phyloP scores from a whole-genome alignment of 2,113 vertebrate genomes.

The Bucco capensis region DNA sequence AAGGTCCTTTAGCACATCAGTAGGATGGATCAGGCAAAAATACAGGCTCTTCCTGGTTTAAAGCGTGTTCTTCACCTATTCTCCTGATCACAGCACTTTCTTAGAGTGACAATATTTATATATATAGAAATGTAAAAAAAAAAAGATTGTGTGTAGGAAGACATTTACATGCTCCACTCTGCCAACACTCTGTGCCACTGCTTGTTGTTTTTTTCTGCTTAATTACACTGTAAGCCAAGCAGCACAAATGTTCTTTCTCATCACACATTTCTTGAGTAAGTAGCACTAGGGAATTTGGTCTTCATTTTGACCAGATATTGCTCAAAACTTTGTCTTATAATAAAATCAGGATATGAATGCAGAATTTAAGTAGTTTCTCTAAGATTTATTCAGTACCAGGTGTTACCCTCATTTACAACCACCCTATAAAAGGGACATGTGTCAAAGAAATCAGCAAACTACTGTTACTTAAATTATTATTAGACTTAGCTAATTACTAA shows the following conservation, averaged over 20 bases:
- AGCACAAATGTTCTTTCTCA: not conserved
- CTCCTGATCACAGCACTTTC: not conserved
- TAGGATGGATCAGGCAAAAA: not conserved
- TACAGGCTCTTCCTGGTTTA: not conserved
- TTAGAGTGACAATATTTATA: not conserved
- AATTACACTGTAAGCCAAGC: not conserved
- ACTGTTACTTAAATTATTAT: not conserved
- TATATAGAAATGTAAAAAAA: not conserved
- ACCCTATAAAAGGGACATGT: not conserved
- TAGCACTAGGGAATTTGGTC: not conserved
- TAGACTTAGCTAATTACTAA: not conserved
- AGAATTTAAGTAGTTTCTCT: not conserved
- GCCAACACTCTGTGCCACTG: not conserved
- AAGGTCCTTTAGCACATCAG: not conserved
- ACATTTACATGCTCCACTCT: not conserved
- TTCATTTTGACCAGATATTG: not conserved
- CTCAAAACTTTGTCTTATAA: not conserved
- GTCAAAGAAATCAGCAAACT: not conserved
- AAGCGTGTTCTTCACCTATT: not conserved
- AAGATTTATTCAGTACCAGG: not conserved
- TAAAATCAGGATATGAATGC: not conserved
- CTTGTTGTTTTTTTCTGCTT: not conserved
- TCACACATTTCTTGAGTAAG: not conserved
- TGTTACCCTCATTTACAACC: not conserved
- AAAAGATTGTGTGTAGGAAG: not conserved